Base-by-base conservation (phyloP, 2,113 vertebrate species). In the Perca fluviatilis region DNA sequence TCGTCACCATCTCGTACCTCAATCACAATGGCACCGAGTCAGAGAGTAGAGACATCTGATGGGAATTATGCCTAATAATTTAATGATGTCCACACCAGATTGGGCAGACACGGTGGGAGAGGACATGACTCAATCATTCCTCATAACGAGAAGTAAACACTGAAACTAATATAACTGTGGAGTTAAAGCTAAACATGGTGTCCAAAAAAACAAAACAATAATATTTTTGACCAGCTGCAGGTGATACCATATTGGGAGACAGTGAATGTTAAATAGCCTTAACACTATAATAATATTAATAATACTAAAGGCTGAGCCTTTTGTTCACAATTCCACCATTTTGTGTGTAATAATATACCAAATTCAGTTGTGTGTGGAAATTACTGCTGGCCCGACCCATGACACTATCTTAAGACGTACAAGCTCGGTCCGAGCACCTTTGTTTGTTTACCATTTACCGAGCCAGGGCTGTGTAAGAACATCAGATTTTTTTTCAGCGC, bases 51-150 rank as follows among this genome's bases (percentile, higher is more conserved):
- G 14, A 53, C 3, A 53, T 70, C 15, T 33, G 57, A 70, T 36
- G 49, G 57, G 58, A 36, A 76, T 63, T 21, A 25, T 11, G 21
- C 27, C 16, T 21, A 12, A 71, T 51, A 51, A 30, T 64, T 50
- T 21, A 49, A 33, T 47, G 16, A 61, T 25, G 30, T 71, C 33
- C 14, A 15, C 13, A 57, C 4, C 11, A 63, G 74, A 50, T 27
- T 33, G 67, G 8, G 40, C 3, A 47, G 63, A 46, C 30, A 36
- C 19, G 1, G 77, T 36, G 51, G 33, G 36, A 74, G 64, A 43
- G 15, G 57, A 61, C 16, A 6, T 47, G 77, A 75, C 71, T 75
- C 58, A 63, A 1, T 74, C 21, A 27, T n/a, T 61, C 54, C 23
- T 33, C 60, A 47, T 40, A 82, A 30, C n/a, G 30, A 18, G 30